Conservation (phyloP, 2,113 vertebrate genomes). For the Clarias gariepinus region DNA sequence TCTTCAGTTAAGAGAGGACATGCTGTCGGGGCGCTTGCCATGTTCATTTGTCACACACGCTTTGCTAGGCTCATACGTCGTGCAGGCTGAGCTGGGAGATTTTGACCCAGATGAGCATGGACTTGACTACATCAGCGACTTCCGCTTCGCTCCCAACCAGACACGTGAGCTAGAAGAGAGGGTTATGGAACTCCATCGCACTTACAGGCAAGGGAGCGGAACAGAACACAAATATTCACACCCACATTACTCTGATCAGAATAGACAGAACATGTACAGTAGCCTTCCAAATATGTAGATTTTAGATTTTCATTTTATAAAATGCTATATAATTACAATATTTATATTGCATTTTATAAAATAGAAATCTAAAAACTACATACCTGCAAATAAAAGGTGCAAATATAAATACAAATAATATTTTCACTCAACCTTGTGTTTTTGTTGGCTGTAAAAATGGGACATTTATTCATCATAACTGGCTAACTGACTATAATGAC, state of each 20-base stretch:
- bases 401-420: neutral
- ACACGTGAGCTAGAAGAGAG: constrained; percentile 94
- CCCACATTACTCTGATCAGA: neutral
- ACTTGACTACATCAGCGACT: constrained; percentile 89
- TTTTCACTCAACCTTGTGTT: neutral
- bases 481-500: neutral
- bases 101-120: constrained; percentile 87
- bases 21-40: constrained; percentile 91
- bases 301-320: neutral
- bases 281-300: neutral
- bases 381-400: too few relatives aligned
- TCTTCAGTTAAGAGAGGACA: constrained; percentile 94
- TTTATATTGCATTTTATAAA: too few relatives aligned
- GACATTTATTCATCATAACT: neutral
- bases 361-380: too few relatives aligned
- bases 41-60: constrained; percentile 98
- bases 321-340: neutral
- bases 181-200: constrained; percentile 95
- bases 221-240: neutral
- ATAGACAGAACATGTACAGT: neutral
- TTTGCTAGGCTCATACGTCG: constrained; percentile 92
- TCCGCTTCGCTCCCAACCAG: constrained; percentile 95
- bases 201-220: constrained; percentile 80
- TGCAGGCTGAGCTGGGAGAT: constrained; percentile 94
- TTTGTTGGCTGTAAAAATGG: too few relatives aligned